Evolutionary conservation across 1,140 invertebrate species (phyloP), one percentile per base, ranked within the genome.

Genomic region (Ceratoteleas bidentatus): DNA sequence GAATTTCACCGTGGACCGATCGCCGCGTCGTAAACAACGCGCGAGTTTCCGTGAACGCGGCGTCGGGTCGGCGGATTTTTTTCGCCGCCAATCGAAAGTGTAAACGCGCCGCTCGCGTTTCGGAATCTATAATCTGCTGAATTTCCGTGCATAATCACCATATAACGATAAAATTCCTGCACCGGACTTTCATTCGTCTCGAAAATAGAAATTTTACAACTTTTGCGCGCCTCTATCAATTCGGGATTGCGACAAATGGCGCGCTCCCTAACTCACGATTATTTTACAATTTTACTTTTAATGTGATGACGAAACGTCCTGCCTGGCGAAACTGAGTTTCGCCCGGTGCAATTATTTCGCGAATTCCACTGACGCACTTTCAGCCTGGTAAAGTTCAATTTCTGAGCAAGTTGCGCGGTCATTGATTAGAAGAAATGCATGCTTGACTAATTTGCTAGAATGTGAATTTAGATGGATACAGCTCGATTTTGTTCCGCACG

Each of bases 381-480:
- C 43, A 52, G n/a, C 34, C 7, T 50, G 15, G 0, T 52, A 3
- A 13, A 45, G 24, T 24, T 24, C 24, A 24, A 24, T 24, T 24
- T 24, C 24, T 24, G 24, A 24, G 24, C 24, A 24, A 24, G 24
- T 24, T 4, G 53, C 47, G 47, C 36, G 45, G 54, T 58, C 49
- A 60, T 70, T 70, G 45, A 70, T 70, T 60, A 52, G 24, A 50
- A 24, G 14, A 24, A 40, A 53, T 70, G 57, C 52, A 52, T 60
- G 36, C 47, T 52, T 52, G 66, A 52, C 33, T 43, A 60, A 6
- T 60, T 58, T 50, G 53, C 14, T 10, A 60, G 40, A 70, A 36
- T 45, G 57, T 33, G 38, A 10, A 56, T 14, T 57, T 50, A 50
- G 15, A 36, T 49, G 14, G 13, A 68, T 8, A 57, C 24, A 1